These are phyloP conservation scores for Brachypterus glaber DNA, from an alignment of 2,888 invertebrate species.

Conservation along the genomic window DNA sequence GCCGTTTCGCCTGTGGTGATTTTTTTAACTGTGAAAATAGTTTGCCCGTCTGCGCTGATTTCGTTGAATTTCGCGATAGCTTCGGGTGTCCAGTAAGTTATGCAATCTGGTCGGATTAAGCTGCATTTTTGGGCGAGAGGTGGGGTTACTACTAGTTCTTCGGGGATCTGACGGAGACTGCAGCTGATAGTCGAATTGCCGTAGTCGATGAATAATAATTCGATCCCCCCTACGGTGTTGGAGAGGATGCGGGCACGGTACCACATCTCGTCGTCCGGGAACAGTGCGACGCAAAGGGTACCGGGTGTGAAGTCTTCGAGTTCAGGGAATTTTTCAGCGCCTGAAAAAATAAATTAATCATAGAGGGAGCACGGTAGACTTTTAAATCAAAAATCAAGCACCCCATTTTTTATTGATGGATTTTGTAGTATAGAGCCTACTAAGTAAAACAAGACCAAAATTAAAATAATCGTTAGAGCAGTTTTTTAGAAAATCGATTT, in stretches of 20 bases:
- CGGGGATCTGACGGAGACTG: conserved; percentile 52
- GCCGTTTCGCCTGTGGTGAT: conserved; percentile 58
- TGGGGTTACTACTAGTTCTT: conserved; percentile 47
- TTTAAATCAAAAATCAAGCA: too few species aligned
- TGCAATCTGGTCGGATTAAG: conserved; percentile 43
- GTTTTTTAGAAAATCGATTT: too few species aligned
- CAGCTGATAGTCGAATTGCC: conserved; percentile 56
- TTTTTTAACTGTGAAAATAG: conserved; percentile 59
- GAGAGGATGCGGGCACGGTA: conserved; percentile 54
- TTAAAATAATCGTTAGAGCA: too few species aligned
- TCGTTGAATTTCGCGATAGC: conserved; percentile 58
- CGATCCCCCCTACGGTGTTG: conserved; percentile 46
- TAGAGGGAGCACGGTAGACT: too few species aligned
- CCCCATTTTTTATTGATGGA: too few species aligned
- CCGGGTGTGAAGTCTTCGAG: conserved; percentile 49
- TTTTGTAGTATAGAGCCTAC: too few species aligned
- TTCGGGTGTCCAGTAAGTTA: conserved; percentile 52
- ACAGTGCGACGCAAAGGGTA: conserved; percentile 55
- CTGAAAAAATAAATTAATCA: too few species aligned
- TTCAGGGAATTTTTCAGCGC: conserved; percentile 44
- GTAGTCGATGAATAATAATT: conserved; percentile 59
- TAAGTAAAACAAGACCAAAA: too few species aligned
- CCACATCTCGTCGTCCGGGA: conserved; percentile 56
- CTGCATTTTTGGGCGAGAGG: conserved; percentile 56
- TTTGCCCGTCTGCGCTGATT: conserved; percentile 58